These are phyloP conservation scores for Nibea coibor DNA, from an alignment of 2,113 vertebrate genomes.

Conservation along the genomic window DNA sequence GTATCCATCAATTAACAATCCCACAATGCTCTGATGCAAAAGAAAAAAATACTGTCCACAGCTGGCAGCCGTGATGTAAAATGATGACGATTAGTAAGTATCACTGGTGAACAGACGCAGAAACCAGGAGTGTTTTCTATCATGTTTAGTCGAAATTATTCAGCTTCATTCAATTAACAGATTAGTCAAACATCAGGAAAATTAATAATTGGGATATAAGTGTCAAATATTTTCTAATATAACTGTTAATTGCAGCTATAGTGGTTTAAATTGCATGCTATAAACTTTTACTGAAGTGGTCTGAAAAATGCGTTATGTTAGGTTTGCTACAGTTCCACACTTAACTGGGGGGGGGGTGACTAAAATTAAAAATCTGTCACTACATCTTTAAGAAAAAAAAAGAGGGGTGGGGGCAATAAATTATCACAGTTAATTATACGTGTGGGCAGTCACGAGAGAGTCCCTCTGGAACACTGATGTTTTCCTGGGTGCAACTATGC, in stretches of 20 bases:
- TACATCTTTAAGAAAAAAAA: conserved; percentile 11
- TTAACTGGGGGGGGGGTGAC: too few relatives aligned
- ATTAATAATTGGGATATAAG: too few relatives aligned
- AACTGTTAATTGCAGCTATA: neutral
- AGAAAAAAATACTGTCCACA: neutral
- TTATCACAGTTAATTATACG: conserved; percentile 39
- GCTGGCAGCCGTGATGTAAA: neutral
- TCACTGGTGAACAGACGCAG: too few relatives aligned
- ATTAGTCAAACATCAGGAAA: neutral
- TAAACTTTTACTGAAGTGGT: neutral
- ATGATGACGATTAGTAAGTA: neutral
- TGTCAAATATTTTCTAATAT: neutral
- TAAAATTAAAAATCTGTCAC: conserved; percentile 30
- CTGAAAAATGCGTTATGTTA: conserved; percentile 12
- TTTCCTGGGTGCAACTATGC: conserved; percentile 42
- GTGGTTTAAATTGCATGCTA: neutral
- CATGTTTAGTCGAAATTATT: neutral
- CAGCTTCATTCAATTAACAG: neutral
- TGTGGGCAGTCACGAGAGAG: conserved; percentile 26
- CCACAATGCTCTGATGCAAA: neutral
- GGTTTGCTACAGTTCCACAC: neutral
- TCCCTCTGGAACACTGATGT: conserved; percentile 25
- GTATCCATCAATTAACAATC: neutral
- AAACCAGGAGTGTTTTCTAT: neutral
- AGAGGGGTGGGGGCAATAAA: neutral